Percentiles rank a stretch among this genome's conserved stretches.
phyloP scores from a whole-genome alignment of 2,113 vertebrate species.

The Cranoglanis bouderius region DNA sequence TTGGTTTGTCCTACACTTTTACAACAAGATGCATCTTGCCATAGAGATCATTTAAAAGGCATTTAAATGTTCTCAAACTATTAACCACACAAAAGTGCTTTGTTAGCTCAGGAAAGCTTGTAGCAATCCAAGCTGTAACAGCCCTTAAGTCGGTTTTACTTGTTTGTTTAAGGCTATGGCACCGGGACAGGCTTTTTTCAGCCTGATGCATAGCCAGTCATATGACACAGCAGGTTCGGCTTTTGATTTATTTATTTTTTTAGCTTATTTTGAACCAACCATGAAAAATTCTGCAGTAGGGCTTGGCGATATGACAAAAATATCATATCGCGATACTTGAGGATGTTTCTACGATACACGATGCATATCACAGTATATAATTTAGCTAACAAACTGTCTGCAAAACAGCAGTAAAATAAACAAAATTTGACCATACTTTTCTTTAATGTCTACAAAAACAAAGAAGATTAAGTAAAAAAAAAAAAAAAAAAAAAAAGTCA shows the following conservation, averaged over 20 bases:
- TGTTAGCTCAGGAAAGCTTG: conserved; percentile 33
- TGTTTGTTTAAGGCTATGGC: conserved; percentile 32
- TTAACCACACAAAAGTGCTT: conserved; percentile 50
- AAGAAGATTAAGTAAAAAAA: no score
- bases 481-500: no score
- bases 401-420: no score
- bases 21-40: conserved; percentile 54
- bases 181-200: neutral
- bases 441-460: no score
- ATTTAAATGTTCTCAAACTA: conserved; percentile 53
- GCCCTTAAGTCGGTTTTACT: conserved; percentile 17
- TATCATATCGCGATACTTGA: no score
- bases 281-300: neutral
- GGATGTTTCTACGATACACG: no score
- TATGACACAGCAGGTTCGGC: neutral
- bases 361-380: no score
- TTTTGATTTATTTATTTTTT: neutral
- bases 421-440: no score
- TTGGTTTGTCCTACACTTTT: conserved; percentile 47
- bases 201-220: neutral
- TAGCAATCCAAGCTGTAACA: conserved; percentile 38
- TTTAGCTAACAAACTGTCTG: no score
- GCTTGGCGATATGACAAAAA: no score
- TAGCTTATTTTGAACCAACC: neutral
- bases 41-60: conserved; percentile 46